A percentile compares a stretch with the other conserved stretches of the same genome.
Conservation (phyloP, 1,140 invertebrate species). For the Paralvinella palmiformis region DNA sequence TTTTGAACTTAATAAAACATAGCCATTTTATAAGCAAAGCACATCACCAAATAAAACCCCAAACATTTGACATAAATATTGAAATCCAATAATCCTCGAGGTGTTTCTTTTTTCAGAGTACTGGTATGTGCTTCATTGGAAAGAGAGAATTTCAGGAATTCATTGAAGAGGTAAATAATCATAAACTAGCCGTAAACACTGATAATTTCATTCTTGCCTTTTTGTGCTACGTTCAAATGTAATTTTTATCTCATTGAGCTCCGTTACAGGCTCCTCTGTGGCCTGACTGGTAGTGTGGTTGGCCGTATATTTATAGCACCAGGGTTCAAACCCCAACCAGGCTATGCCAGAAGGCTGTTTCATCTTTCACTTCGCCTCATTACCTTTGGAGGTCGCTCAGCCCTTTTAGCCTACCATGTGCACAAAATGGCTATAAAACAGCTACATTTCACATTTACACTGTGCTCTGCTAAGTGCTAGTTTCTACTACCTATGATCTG, state of each 20-base stretch:
- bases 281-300: too few relatives aligned
- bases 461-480: not conserved
- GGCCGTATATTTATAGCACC: too few relatives aligned
- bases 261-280: not conserved
- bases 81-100: not conserved
- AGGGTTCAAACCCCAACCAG: too few relatives aligned
- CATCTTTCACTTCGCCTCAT: too few relatives aligned
- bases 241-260: not conserved
- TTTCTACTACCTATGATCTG: not conserved
- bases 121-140: constrained; percentile 96
- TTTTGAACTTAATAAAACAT: not conserved
- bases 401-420: too few relatives aligned
- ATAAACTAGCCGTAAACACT: not conserved
- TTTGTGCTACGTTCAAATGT: not conserved
- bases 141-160: constrained; percentile 56
- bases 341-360: too few relatives aligned
- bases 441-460: too few relatives aligned
- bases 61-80: not conserved
- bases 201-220: not conserved
- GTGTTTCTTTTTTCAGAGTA: constrained; percentile 59
- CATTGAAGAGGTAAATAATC: constrained; percentile 55
- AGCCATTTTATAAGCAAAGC: not conserved
- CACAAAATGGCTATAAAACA: too few relatives aligned
- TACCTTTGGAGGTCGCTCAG: too few relatives aligned
- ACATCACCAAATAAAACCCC: not conserved